Percentiles rank a stretch among this genome's conserved stretches.
Evolutionary conservation across 2,797 vertebrate genomes (phyloP).

Genomic region (Squalus acanthias): DNA sequence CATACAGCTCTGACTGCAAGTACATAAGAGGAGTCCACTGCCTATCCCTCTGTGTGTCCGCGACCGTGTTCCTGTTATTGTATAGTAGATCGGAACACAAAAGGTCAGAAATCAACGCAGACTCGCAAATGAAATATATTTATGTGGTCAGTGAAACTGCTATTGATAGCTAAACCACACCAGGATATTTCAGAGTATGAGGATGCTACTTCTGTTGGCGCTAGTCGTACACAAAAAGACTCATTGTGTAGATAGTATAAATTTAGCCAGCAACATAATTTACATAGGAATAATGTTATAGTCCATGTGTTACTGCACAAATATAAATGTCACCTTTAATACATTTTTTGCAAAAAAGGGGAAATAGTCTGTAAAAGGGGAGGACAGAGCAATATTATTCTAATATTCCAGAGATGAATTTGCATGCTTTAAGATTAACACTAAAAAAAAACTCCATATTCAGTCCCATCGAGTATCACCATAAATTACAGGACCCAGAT

Average conservation of each 20-base stretch:
- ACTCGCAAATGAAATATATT: neutral
- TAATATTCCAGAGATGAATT: conserved; percentile 77
- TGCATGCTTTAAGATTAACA: conserved; percentile 73
- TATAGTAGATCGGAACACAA: neutral
- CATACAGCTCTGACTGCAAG: neutral
- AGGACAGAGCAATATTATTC: conserved; percentile 4
- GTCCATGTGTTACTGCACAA: neutral
- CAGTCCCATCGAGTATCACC: conserved; percentile 88
- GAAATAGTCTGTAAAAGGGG: neutral
- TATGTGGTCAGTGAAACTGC: neutral
- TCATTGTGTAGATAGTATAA: neutral
- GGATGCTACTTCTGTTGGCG: neutral
- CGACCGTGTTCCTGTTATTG: neutral
- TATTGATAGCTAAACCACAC: neutral
- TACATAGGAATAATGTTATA: conserved; percentile 4
- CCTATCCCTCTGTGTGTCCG: neutral
- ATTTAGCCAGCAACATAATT: neutral
- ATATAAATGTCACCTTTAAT: conserved; percentile 33
- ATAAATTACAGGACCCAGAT: conserved; percentile 87
- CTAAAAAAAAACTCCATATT: conserved; percentile 77
- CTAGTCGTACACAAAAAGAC: neutral
- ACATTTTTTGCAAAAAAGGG: conserved; percentile 13
- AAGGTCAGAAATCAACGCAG: neutral
- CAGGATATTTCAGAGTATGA: neutral
- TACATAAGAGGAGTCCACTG: too few species aligned